These are phyloP conservation scores for Macroramphosus scolopax DNA, from an alignment of 2,797 vertebrate genomes.

Conservation along the genomic window DNA sequence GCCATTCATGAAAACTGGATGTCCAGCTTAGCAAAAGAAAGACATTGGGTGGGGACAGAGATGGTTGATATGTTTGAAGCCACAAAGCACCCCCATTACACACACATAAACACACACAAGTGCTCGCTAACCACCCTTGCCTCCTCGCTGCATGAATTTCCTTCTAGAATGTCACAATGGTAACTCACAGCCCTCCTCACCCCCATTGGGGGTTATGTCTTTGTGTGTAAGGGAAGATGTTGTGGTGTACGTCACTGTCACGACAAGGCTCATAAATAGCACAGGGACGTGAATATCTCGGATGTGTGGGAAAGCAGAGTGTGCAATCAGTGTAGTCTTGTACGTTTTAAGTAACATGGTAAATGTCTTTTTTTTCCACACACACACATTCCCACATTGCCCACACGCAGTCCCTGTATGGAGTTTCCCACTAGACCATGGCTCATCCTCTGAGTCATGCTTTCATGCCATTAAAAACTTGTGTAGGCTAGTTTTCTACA, in stretches of 20 bases:
- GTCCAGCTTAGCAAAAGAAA: background rate
- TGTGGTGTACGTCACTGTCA: constrained; percentile 44
- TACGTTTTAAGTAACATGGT: constrained; percentile 24
- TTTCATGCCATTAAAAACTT: constrained; percentile 25
- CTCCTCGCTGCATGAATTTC: constrained; percentile 44
- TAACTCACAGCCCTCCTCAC: constrained; percentile 23
- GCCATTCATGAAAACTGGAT: constrained; percentile 25
- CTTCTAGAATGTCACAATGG: constrained; percentile 45
- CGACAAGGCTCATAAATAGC: constrained; percentile 46
- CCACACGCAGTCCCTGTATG: constrained; percentile 46
- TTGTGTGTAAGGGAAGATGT: constrained; percentile 42
- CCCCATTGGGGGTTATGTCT: background rate
- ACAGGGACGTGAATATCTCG: constrained; percentile 16
- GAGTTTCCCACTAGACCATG: constrained; percentile 47
- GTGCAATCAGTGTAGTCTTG: too few species aligned
- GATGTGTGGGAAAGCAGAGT: constrained; percentile 36
- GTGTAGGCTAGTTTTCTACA: constrained; percentile 28
- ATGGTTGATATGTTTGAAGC: constrained; percentile 17
- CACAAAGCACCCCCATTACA: background rate
- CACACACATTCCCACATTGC: constrained; percentile 25
- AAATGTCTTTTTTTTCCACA: constrained; percentile 6
- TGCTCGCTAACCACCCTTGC: background rate
- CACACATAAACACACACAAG: constrained; percentile 7
- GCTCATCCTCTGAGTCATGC: constrained; percentile 69
- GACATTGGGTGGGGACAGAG: constrained; percentile 2